Evolutionary conservation across 2,888 invertebrate species (phyloP).

Genomic region (Gnatocerus cornutus): DNA sequence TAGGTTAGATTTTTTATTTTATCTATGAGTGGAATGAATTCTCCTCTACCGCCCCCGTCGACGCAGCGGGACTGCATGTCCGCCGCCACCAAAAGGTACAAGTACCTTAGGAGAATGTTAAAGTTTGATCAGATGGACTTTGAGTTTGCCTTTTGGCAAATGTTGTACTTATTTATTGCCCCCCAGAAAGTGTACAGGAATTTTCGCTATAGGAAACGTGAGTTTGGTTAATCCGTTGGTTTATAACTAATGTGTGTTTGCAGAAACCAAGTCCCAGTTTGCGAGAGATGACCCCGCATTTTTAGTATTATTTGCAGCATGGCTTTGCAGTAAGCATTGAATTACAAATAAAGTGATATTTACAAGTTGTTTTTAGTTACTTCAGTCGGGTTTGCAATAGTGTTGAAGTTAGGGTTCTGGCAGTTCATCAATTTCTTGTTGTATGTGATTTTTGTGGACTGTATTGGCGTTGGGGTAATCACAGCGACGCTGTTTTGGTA

Average conservation of each 20-base stretch:
- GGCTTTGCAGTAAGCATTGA: conserved; percentile 82
- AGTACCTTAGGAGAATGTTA: conserved; percentile 87
- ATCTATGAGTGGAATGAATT: conserved; percentile 30
- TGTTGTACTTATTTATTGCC: conserved; percentile 93
- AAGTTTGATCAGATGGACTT: conserved; percentile 99
- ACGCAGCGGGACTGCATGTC: conserved; percentile 83
- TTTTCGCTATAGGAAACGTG: conserved; percentile 98
- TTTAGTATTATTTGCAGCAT: conserved; percentile 89
- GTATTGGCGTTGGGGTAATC: conserved; percentile 89
- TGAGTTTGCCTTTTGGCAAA: conserved; percentile 99
- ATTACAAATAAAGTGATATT: neutral
- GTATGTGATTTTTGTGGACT: conserved; percentile 97
- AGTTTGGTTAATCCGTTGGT: conserved; percentile 68
- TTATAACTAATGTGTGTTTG: conserved; percentile 62
- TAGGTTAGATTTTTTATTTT: conserved; percentile 35
- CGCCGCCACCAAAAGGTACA: conserved; percentile 91
- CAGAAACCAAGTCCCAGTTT: conserved; percentile 98
- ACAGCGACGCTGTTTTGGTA: conserved; percentile 94
- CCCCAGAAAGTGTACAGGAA: conserved; percentile 98
- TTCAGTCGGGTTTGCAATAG: conserved; percentile 89
- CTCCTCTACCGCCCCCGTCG: conserved; percentile 77
- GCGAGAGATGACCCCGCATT: conserved; percentile 99
- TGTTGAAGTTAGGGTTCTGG: conserved; percentile 79
- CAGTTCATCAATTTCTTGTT: conserved; percentile 88
- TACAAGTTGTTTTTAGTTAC: conserved; percentile 77